Evolutionary conservation across 2,888 invertebrate genomes (phyloP).

Genomic region (Drosophila cognata): DNA sequence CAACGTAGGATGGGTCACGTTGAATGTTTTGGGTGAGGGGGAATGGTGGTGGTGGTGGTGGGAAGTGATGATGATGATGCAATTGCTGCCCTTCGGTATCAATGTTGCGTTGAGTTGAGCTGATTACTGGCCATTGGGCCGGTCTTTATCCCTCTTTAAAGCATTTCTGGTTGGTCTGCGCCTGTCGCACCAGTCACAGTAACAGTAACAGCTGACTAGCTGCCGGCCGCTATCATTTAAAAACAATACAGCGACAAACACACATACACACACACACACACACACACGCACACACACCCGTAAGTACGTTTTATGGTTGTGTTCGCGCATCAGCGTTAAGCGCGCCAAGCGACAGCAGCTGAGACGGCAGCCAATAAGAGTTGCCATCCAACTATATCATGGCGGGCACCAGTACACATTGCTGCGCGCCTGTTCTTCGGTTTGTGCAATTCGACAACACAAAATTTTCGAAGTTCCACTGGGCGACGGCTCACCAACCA

Average conservation of each 20-base stretch:
- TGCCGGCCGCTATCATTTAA: slow-evolving; percentile 73
- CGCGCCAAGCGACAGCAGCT: slow-evolving; percentile 67
- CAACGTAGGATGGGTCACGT: neutral
- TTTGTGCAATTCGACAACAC: slow-evolving; percentile 85
- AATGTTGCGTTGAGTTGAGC: slow-evolving; percentile 37
- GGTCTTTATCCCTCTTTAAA: slow-evolving; percentile 76
- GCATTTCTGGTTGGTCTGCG: slow-evolving; percentile 82
- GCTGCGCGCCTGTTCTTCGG: slow-evolving; percentile 81
- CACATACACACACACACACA: neutral
- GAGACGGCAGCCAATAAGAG: slow-evolving; percentile 83
- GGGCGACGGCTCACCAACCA: slow-evolving; percentile 80
- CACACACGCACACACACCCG: slow-evolving; percentile 1
- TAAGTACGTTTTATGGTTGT: slow-evolving; percentile 32
- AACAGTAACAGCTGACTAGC: slow-evolving; percentile 75
- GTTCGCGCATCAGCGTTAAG: slow-evolving; percentile 48
- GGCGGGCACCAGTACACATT: slow-evolving; percentile 60
- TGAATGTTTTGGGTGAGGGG: neutral
- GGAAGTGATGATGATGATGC: neutral
- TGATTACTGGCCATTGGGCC: slow-evolving; percentile 70
- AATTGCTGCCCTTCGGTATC: slow-evolving; percentile 24
- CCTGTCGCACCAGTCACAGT: slow-evolving; percentile 77
- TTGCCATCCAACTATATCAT: slow-evolving; percentile 84
- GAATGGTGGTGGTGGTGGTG: neutral
- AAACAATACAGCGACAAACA: slow-evolving; percentile 56
- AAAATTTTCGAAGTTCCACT: slow-evolving; percentile 84